Base-by-base conservation (phyloP, 2,797 vertebrate species). In the Enteromius mattozi region DNA sequence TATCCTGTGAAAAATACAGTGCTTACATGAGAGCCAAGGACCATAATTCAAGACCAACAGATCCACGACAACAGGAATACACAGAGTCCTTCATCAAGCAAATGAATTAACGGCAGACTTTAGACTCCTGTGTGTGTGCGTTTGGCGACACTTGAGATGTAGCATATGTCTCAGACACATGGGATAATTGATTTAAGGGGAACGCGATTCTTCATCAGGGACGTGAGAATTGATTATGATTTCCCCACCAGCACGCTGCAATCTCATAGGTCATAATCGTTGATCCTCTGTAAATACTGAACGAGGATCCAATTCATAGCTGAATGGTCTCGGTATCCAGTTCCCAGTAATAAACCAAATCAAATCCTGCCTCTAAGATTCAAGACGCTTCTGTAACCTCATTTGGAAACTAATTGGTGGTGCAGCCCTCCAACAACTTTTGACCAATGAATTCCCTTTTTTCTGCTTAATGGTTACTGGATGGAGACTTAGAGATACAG, bases 141-240 rank as follows among this genome's bases (percentile, higher is more conserved):
- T 71, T 81, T 83, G 21, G 70, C 56, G 35, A 83, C 79, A 78
- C 84, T 86, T 40, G 83, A 88, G 80, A 85, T 68, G 66, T 56
- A 86, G 82, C 83, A 85, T 87, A 86, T 87, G 81, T 87, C 78
- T 37, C 42, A 65, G 69, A 86, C 86, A 90, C 87, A 86, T 63
- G 83, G 83, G 68, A 78, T 82, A 80, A 89, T 87, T 86, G 86
- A 91, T 90, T 86, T 70, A 69, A 49, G 54, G 66, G 80, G 82
- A 88, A 87, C 69, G 70, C 33, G 81, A 90, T 84, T 85, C 83
- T 69, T 87, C 81, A 86, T 76, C 49, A 79, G 74, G 80, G 80
- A 74, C 27, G n/a, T 19, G 63, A 33, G 74, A 75, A 88, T 79
- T 86, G 89, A 89, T 84, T 78, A 78, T 86, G n/a, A 69, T 84